Evolutionary conservation across 1,140 invertebrate species (phyloP).

Genomic region (Drosophila insularis): DNA sequence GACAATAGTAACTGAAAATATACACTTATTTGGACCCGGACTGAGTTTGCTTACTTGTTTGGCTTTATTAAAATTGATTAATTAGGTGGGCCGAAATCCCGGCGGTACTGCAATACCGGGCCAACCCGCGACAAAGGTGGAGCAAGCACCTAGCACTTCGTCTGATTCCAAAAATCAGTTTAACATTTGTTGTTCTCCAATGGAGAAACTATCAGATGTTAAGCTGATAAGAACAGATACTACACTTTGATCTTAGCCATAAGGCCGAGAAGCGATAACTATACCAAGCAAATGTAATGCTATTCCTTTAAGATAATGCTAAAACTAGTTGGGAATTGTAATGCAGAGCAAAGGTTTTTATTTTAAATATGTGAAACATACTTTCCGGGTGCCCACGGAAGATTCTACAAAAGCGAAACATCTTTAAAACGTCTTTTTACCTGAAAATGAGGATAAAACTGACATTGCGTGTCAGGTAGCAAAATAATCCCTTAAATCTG

Average conservation of each 20-base stretch:
- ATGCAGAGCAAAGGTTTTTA: not conserved
- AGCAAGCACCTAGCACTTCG: conserved; percentile 58
- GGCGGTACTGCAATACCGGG: conserved; percentile 85
- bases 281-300: not conserved
- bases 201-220: conserved; percentile 84
- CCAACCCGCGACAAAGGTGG: conserved; percentile 55
- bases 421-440: too few relatives aligned
- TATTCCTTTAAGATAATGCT: not conserved
- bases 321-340: not conserved
- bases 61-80: not conserved
- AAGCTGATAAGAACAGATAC: conserved; percentile 87
- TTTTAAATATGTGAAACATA: not conserved
- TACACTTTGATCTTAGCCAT: conserved; percentile 84
- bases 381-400: not conserved
- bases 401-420: too few relatives aligned
- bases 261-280: conserved; percentile 66
- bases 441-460: too few relatives aligned
- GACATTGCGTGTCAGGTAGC: too few relatives aligned
- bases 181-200: conserved; percentile 57
- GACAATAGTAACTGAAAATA: too few relatives aligned
- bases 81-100: conserved; percentile 30
- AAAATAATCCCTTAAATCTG: too few relatives aligned
- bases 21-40: too few relatives aligned
- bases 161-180: conserved; percentile 50
- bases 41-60: too few relatives aligned